Evolutionary conservation across 1,140 invertebrate genomes (phyloP), one percentile per base, ranked within the genome.

Genomic region (Cataglyphis hispanica): DNA sequence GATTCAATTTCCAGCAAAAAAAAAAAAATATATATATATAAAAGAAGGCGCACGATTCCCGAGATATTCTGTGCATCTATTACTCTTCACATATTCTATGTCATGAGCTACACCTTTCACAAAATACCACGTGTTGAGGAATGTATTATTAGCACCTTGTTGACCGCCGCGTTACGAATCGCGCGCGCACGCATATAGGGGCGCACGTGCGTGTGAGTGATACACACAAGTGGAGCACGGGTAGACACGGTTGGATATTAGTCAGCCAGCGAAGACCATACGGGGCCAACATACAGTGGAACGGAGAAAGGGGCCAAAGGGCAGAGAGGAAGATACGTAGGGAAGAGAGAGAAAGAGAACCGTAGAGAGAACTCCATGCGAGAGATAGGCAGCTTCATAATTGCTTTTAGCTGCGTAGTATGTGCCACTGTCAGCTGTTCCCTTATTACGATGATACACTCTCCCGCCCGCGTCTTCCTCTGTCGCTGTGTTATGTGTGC

Each of bases 401-500:
- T 93, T 93, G 92, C 91, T 92, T 92, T 91, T 90, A 89, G 91
- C 77, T 88, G 72, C 80, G 87, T 78, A 84, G 66, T 91, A 86
- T 91, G 88, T 92, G 91, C 90, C 91, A 92, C 86, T 92, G 91
- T 93, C 92, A 92, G 92, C 92, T 93, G 92, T 91, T 93, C 88
- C 91, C 89, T 92, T 92, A 92, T 92, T 92, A 92, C 91, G 88
- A 89, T 89, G 81, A 90, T 90, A 93, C 89, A 91, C 89, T 89
- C 89, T 89, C 86, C 75, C 50, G 37, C 50, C 84, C 76, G 43
- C 77, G 37, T 70, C 80, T 60, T 37, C 53, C 64, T 69, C 19
- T 61, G 53, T 67, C 61, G 40, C 43, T 4, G 63, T 27, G 50
- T 72, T 72, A 72, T 81, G 37, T 81, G 66, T 43, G 53, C 78